phyloP scores from a whole-genome alignment of 2,797 vertebrate species.

The Myotis planiceps region DNA sequence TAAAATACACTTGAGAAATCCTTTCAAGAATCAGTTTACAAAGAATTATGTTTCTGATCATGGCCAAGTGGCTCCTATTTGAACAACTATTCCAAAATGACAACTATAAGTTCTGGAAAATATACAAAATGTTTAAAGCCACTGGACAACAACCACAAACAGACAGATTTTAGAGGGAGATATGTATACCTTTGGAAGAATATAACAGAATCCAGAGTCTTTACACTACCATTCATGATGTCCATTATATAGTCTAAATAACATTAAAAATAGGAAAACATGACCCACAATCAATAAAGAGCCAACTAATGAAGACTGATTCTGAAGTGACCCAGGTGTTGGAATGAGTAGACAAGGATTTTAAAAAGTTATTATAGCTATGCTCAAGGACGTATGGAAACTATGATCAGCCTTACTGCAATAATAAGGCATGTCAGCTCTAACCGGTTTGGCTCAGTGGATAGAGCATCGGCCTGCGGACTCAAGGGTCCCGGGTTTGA shows the following conservation, averaged over 20 bases:
- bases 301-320: not conserved
- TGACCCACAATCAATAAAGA: not conserved
- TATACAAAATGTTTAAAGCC: not conserved
- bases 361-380: not conserved
- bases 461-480: no score
- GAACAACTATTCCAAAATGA: not conserved
- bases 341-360: not conserved
- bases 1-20: not conserved
- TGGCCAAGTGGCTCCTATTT: not conserved
- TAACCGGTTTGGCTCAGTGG: no score
- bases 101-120: not conserved
- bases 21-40: not conserved
- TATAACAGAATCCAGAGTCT: not conserved
- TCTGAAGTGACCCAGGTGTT: not conserved
- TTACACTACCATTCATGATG: not conserved
- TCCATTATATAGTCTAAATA: not conserved
- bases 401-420: not conserved
- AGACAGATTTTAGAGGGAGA: not conserved
- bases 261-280: not conserved
- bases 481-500: no score
- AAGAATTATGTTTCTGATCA: not conserved
- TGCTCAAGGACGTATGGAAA: not conserved
- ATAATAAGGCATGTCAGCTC: not conserved
- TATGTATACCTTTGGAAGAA: not conserved
- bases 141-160: not conserved